Percentiles rank a stretch among this genome's conserved stretches.
Evolutionary conservation across 2,888 invertebrate species (phyloP).

Genomic region (Incurvaria masculella): DNA sequence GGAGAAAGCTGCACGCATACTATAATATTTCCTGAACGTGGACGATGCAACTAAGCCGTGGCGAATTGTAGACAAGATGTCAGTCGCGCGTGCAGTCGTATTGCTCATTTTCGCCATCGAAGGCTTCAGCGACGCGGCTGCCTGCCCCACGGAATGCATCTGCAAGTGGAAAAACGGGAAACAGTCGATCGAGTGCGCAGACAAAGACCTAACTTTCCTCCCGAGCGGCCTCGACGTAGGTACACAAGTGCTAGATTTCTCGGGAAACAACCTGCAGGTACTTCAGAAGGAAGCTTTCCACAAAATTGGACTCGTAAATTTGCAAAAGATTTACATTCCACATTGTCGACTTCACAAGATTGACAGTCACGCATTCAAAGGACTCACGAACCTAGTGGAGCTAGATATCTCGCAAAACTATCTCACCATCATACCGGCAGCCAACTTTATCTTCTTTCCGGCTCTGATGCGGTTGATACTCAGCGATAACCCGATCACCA

Average conservation of each 20-base stretch:
- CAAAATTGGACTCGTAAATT: conserved; percentile 73
- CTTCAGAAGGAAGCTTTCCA: conserved; percentile 77
- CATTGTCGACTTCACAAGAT: conserved; percentile 76
- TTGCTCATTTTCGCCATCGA: neutral
- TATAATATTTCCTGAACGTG: no score
- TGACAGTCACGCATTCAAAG: conserved; percentile 77
- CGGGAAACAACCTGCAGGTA: conserved; percentile 77
- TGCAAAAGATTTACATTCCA: conserved; percentile 82
- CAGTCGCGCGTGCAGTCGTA: neutral
- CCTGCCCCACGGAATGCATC: conserved; percentile 75
- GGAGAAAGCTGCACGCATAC: no score
- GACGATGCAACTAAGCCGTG: neutral
- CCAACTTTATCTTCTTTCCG: conserved; percentile 73
- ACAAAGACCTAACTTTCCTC: conserved; percentile 70
- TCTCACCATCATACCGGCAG: conserved; percentile 72
- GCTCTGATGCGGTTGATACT: conserved; percentile 80
- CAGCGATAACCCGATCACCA: conserved; percentile 78
- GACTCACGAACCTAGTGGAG: conserved; percentile 83
- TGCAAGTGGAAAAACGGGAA: conserved; percentile 95
- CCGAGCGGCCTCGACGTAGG: conserved; percentile 78
- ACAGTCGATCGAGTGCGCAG: conserved; percentile 84
- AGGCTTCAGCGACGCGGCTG: conserved; percentile 37
- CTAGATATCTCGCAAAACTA: conserved; percentile 82
- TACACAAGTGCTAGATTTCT: conserved; percentile 84
- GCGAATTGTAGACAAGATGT: neutral